Conservation (phyloP, 1,140 invertebrate genomes). For the Elymnias hypermnestra region DNA sequence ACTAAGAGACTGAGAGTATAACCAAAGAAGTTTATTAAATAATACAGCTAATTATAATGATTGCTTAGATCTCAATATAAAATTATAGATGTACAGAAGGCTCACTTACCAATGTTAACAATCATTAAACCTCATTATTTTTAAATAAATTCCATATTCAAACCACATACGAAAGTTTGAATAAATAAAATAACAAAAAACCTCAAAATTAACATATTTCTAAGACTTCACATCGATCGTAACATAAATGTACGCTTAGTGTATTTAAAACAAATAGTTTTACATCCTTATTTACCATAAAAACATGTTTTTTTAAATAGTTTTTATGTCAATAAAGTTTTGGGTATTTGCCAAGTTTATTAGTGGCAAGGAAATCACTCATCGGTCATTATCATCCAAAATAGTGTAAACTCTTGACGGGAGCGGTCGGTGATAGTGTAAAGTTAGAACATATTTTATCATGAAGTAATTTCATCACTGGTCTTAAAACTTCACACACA, state of each 20-base stretch:
- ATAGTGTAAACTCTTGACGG: slow-evolving; percentile 20
- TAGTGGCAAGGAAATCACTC: slow-evolving; percentile 33
- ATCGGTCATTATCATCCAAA: slow-evolving; percentile 45
- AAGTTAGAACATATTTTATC: slow-evolving; percentile 6
- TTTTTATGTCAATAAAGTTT: slow-evolving; percentile 40
- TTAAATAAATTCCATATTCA: too few species aligned
- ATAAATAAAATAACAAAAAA: background rate
- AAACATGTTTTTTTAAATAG: slow-evolving; percentile 7
- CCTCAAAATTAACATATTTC: background rate
- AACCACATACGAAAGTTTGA: background rate
- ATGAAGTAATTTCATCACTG: background rate
- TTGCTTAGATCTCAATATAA: too few species aligned
- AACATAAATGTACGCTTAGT: slow-evolving; percentile 1
- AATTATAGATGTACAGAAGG: too few species aligned
- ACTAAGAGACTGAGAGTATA: too few species aligned
- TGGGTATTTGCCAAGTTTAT: slow-evolving; percentile 43
- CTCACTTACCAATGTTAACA: too few species aligned
- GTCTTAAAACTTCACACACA: too few species aligned
- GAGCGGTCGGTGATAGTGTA: slow-evolving; percentile 31
- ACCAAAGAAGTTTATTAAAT: too few species aligned
- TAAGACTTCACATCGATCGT: background rate
- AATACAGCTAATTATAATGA: too few species aligned
- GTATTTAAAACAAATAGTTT: background rate
- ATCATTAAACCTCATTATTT: too few species aligned
- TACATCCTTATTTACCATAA: slow-evolving; percentile 11